Conservation (phyloP, 2,113 vertebrate genomes). For the Gymnobelideus leadbeateri region DNA sequence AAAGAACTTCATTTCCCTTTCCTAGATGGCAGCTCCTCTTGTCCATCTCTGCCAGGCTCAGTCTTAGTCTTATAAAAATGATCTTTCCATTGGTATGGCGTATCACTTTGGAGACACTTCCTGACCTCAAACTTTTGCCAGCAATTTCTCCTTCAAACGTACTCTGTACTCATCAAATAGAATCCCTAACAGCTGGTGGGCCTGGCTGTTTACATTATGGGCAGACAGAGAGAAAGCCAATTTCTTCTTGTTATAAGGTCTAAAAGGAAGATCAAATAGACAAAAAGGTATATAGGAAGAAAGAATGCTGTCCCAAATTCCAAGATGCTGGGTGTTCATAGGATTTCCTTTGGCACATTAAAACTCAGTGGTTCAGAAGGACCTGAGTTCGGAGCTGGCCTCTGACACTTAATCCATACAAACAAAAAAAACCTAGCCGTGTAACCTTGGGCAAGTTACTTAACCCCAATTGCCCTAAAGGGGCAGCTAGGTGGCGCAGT, state of each 20-base stretch:
- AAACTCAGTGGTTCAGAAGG: no score
- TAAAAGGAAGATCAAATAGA: constrained; percentile 63
- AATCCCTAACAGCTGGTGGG: not conserved
- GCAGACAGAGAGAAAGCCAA: constrained; percentile 55
- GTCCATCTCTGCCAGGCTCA: not conserved
- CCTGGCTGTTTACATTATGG: constrained; percentile 48
- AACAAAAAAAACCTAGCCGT: no score
- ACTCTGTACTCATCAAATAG: not conserved
- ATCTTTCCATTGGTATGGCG: not conserved
- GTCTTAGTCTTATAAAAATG: not conserved
- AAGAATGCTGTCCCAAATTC: constrained; percentile 18
- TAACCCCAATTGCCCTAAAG: no score
- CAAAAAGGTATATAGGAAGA: constrained; percentile 41
- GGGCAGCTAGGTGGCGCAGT: no score
- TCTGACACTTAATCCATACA: no score
- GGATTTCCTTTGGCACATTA: constrained; percentile 26
- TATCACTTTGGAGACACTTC: not conserved
- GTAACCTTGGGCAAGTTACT: no score
- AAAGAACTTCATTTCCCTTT: not conserved
- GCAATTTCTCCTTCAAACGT: not conserved
- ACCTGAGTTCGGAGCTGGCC: no score
- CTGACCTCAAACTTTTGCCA: not conserved
- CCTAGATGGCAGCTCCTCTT: not conserved
- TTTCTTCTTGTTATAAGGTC: constrained; percentile 62
- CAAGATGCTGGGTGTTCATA: rapidly evolving